phyloP scores from a whole-genome alignment of 2,888 invertebrate species.

The Uropetala carovei region DNA sequence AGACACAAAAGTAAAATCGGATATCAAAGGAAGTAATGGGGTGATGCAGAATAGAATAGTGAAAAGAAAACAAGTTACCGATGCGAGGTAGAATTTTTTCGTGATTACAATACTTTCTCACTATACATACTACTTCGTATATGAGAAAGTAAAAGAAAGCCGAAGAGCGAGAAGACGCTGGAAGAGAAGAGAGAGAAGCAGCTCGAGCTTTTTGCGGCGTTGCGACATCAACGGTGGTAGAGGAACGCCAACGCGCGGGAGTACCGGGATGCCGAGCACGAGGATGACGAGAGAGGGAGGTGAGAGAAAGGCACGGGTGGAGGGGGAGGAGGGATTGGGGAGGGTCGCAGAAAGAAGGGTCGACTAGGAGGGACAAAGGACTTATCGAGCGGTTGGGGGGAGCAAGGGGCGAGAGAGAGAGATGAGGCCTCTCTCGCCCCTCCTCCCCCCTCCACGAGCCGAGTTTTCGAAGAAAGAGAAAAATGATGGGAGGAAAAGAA shows the following conservation, averaged over 20 bases:
- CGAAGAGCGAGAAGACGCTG: not conserved
- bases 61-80: no score
- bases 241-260: not conserved
- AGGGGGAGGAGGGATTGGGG: not conserved
- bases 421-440: not conserved
- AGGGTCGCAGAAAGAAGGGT: not conserved
- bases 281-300: not conserved
- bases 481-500: not conserved
- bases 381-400: constrained; percentile 16
- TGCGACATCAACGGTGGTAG: not conserved
- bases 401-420: not conserved
- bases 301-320: not conserved
- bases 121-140: no score
- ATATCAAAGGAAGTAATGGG: not conserved
- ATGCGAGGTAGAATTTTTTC: no score
- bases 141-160: no score
- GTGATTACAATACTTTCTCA: no score
- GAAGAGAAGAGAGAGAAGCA: not conserved
- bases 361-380: not conserved
- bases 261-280: not conserved
- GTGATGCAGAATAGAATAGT: not conserved
- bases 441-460: no score
- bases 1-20: not conserved
- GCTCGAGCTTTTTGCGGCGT: constrained; percentile 1
- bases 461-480: not conserved